Evolutionary conservation across 2,113 vertebrate species (phyloP).

Genomic region (Bagarius yarrelli): DNA sequence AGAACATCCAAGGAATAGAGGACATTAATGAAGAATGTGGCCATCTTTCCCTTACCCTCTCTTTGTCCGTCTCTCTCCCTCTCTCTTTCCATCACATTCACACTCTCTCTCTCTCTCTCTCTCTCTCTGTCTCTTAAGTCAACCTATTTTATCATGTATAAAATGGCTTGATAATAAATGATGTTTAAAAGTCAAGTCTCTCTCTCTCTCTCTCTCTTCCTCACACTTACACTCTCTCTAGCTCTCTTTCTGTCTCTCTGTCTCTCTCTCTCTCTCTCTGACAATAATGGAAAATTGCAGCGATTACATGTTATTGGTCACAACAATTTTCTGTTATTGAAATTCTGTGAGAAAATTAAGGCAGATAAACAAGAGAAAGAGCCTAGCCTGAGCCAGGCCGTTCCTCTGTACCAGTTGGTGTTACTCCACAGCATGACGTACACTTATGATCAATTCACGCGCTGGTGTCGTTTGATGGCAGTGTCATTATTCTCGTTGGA

Average conservation of each 20-base stretch:
- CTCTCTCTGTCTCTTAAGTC: background rate
- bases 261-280: background rate
- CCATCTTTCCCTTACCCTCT: too few relatives aligned
- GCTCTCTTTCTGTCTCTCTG: background rate
- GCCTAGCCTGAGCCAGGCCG: background rate
- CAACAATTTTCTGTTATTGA: slow-evolving; percentile 12
- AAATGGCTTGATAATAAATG: too few relatives aligned
- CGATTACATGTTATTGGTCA: slow-evolving; percentile 25
- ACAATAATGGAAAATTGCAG: slow-evolving; percentile 22
- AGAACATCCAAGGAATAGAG: slow-evolving; percentile 38
- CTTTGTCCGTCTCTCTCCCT: too few relatives aligned
- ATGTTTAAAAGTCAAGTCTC: too few relatives aligned
- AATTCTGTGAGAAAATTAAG: slow-evolving; percentile 17
- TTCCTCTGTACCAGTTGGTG: background rate
- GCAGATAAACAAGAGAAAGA: background rate
- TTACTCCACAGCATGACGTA: background rate
- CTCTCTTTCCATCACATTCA: too few relatives aligned
- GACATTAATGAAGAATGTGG: slow-evolving; percentile 45
- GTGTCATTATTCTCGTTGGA: background rate
- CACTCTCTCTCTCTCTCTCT: too few relatives aligned
- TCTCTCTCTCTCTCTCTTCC: too few relatives aligned
- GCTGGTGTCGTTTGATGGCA: slow-evolving; percentile 4
- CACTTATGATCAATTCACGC: background rate
- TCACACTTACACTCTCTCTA: too few relatives aligned
- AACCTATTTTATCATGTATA: too few relatives aligned